A percentile compares a stretch with the other conserved stretches of the same genome.
Evolutionary conservation across 2,113 vertebrate species (phyloP).

Genomic region (Microcebus murinus): DNA sequence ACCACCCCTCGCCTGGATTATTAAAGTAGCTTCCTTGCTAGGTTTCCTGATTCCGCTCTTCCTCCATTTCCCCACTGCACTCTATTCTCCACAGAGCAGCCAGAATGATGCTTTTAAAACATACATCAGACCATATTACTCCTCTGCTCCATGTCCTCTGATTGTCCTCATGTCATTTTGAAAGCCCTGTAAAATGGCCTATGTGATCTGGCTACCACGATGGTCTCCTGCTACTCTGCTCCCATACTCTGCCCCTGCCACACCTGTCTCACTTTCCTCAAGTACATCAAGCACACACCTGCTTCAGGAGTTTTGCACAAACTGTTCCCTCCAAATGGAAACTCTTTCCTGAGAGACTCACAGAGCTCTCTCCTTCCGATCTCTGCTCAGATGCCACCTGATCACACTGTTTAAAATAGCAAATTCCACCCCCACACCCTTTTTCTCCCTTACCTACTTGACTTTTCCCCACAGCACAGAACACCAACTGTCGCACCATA

Average conservation of each 20-base stretch:
- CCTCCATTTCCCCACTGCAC: not conserved
- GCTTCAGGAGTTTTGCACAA: slow-evolving; percentile 53
- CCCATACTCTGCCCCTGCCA: not conserved
- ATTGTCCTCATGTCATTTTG: not conserved
- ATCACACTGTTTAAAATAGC: slow-evolving; percentile 66
- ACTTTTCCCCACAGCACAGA: slow-evolving; percentile 55
- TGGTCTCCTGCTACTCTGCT: not conserved
- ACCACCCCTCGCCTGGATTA: not conserved
- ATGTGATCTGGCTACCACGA: not conserved
- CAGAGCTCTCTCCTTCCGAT: slow-evolving; percentile 55
- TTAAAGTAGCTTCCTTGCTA: not conserved
- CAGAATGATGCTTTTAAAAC: not conserved
- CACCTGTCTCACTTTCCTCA: not conserved
- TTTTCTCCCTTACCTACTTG: slow-evolving; percentile 34
- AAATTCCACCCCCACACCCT: slow-evolving; percentile 45
- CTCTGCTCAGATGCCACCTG: slow-evolving; percentile 62
- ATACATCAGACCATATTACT: not conserved
- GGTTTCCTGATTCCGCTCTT: not conserved
- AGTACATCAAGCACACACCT: slow-evolving; percentile 7
- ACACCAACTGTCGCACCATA: slow-evolving; percentile 27
- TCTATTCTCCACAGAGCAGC: not conserved
- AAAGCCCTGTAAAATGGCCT: not conserved
- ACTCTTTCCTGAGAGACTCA: slow-evolving; percentile 44
- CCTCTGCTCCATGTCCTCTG: not conserved
- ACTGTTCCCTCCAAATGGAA: slow-evolving; percentile 57